Evolutionary conservation across 1,140 invertebrate species (phyloP).

Genomic region (Uloborus diversus): DNA sequence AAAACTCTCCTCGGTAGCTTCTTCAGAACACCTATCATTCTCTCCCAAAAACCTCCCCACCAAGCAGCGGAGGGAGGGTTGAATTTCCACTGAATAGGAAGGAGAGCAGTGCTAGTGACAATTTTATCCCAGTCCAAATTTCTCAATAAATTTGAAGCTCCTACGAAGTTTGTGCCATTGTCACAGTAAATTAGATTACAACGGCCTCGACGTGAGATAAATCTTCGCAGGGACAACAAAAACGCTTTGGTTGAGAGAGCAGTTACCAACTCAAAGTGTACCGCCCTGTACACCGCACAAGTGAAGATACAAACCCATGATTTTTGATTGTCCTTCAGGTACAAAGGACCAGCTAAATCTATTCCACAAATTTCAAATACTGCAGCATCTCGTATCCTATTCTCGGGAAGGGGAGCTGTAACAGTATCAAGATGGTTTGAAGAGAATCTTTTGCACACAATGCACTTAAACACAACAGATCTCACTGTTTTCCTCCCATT

Average conservation of each 20-base stretch:
- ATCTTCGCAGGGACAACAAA: conserved; percentile 63
- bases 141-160: too few relatives aligned
- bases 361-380: too few relatives aligned
- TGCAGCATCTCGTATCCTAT: conserved; percentile 59
- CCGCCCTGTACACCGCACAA: conserved; percentile 65
- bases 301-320: conserved; percentile 66
- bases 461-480: neutral
- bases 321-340: conserved; percentile 61
- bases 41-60: conserved; percentile 29
- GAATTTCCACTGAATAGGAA: conserved; percentile 40
- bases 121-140: conserved; percentile 13
- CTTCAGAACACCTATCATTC: conserved; percentile 14
- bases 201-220: conserved; percentile 62
- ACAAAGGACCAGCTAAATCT: conserved; percentile 66
- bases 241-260: conserved; percentile 64
- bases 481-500: neutral
- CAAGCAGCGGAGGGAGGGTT: conserved; percentile 13
- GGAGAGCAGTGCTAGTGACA: neutral
- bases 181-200: conserved; percentile 14
- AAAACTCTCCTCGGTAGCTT: conserved; percentile 2
- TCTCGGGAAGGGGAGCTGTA: conserved; percentile 8
- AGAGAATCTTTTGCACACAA: neutral
- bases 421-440: neutral
- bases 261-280: conserved; percentile 65
- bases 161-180: conserved; percentile 53